Evolutionary conservation across 1,140 invertebrate species (phyloP), one percentile per base, ranked within the genome.

Genomic region (Lasioglossum baleicum): DNA sequence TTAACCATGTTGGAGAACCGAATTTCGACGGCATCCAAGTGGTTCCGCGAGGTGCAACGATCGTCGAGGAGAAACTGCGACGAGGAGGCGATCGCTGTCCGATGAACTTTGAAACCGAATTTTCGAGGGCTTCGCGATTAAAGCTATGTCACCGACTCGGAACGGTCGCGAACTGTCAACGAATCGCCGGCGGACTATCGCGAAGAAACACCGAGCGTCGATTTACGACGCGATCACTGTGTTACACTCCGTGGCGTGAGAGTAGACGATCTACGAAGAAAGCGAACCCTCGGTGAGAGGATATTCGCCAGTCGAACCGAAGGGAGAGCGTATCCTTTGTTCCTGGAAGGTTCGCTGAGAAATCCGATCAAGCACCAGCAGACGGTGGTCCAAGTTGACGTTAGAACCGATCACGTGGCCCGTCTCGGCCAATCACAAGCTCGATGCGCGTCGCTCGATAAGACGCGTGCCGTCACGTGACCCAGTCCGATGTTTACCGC

Each of bases 401-500:
- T 88, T 78, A 75, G 20, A 61, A 67, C 11, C 2, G 65, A 31
- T 84, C 86, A 88, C 88, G 87, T 88, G 87, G 6, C 2, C 11
- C 17, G 42, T 3, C 15, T 20, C 53, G 17, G 20, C 87, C 84
- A 88, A 88, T 88, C 86, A 31, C 11, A 51, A 60, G 15, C 11
- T 17, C 8, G 65, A 26, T n/a, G 48, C 48, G n/a, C 72, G 26
- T 61, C 71, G 87, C 72, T 89, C 88, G 79, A 89, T 89, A 89
- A 84, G 73, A 66, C 40, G 63, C 56, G 7, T 56, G 7, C 60
- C 17, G 31, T 42, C 87, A 88, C 88, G 87, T 88, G 88, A 71
- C 58, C 7, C 11, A 20, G 26, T 51, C 11, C 58, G 17, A 1
- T 0, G 51, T 48, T 11, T 60, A 75, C 72, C 84, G 84, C 80